Base-by-base conservation (phyloP, 2,888 invertebrate genomes). In the Monochamus alternatus region DNA sequence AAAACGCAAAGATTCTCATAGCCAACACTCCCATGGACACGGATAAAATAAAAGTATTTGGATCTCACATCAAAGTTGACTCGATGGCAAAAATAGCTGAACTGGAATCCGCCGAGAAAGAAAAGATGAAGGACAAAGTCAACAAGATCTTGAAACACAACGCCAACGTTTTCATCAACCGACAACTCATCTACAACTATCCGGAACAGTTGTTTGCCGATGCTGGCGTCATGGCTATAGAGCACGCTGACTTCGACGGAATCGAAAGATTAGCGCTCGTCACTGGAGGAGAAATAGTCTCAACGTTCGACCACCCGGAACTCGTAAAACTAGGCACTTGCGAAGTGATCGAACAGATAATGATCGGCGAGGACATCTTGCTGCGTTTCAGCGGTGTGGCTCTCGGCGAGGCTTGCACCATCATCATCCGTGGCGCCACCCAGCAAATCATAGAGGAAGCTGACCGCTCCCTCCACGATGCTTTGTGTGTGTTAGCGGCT, bases 21-120 rank as follows among this genome's bases (percentile, higher is more conserved):
- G 99, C 99, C 10, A 99, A 99, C 89, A 99, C 99, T 9, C 98
- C 99, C 0, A 99, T 99, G 99, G 99, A 99, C 90, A 97, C 98
- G 0, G 99, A 99, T 87, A 99, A 99, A 90, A 98, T 99, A 82
- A 99, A 99, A 91, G 94, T 99, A 31, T 99, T 99, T 90, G 99
- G 99, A 62, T 98, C 98, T 59, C 94, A 97, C 80, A 98, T 97
- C 81, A 95, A 96, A 86, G 97, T 96, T 0, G 96, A 97, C 88
- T 97, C 97, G 0, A 94, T 97, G 93, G 94, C 96, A 0, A 96
- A 99, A 89, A 97, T 99, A 79, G 99, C 99, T 4, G 99, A 99
- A 86, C 90, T 99, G 68, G 99, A 99, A 90, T 90, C 96, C 64
- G 99, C 99, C 1, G 99, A 99, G 88, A 99, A 99, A 87, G 97